These are phyloP conservation scores for Lithophane semibrunnea DNA, from an alignment of 2,888 invertebrate species.

Conservation along the genomic window DNA sequence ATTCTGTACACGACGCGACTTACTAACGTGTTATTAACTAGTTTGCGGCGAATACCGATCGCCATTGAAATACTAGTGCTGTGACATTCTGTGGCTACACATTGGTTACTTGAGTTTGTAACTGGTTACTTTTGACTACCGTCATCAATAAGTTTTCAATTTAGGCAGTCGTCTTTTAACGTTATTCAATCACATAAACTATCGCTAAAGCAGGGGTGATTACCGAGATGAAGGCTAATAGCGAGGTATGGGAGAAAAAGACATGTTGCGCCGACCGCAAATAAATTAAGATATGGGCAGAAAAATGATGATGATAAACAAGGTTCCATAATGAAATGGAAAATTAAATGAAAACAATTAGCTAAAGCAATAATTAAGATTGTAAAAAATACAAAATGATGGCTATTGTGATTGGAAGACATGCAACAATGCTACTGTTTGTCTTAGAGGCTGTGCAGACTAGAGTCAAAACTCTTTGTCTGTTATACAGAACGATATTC, in stretches of 20 bases:
- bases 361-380: background rate
- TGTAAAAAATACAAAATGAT: background rate
- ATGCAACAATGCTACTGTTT: background rate
- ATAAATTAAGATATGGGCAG: background rate
- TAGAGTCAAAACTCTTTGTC: background rate
- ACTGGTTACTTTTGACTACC: no score
- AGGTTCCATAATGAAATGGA: background rate
- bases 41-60: background rate
- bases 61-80: background rate
- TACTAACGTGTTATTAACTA: background rate
- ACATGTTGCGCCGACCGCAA: no score
- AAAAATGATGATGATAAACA: background rate
- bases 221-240: background rate
- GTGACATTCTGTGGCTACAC: background rate
- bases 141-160: no score
- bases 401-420: background rate
- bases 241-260: no score
- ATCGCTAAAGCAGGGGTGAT: background rate
- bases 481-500: background rate
- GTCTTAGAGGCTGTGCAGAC: background rate
- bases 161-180: background rate
- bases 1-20: background rate
- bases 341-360: background rate
- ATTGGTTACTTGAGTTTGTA: background rate
- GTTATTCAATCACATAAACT: background rate